These are phyloP conservation scores for Cephus runcator DNA, from an alignment of 2,888 invertebrate genomes.

Conservation along the genomic window DNA sequence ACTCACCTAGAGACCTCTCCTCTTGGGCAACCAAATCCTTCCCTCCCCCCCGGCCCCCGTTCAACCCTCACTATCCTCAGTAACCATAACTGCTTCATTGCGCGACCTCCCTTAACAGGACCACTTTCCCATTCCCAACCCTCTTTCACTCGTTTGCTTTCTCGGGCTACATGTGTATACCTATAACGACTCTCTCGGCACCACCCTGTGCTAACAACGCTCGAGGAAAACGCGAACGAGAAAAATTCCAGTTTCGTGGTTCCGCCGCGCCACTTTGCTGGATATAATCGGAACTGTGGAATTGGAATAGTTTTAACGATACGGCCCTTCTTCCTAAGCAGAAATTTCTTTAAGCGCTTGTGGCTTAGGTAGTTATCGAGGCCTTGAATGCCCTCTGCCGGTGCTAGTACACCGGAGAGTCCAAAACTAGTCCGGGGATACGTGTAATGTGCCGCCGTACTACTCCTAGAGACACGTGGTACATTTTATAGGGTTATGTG, in stretches of 20 bases:
- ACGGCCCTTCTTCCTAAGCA: not conserved
- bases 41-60: slow-evolving; percentile 9
- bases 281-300: not conserved
- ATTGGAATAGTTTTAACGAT: not conserved
- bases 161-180: not conserved
- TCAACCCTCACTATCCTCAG: slow-evolving; percentile 26
- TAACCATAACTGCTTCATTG: slow-evolving; percentile 40
- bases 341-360: not conserved
- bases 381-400: not conserved
- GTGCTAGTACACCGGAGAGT: not conserved
- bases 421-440: not conserved
- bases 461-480: not conserved
- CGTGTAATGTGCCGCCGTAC: not conserved
- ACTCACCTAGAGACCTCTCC: slow-evolving; percentile 22
- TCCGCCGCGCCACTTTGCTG: not conserved
- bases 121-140: slow-evolving; percentile 22
- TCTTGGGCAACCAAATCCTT: not conserved
- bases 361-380: not conserved
- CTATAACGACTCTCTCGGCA: not conserved
- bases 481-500: not conserved
- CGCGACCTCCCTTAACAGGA: slow-evolving; percentile 18
- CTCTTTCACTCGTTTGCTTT: slow-evolving; percentile 6
- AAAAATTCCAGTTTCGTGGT: not conserved
- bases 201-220: not conserved
- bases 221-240: not conserved